Evolutionary conservation across 2,797 vertebrate genomes (phyloP), one percentile per base, ranked within the genome.

Genomic region (Dipus sagitta): DNA sequence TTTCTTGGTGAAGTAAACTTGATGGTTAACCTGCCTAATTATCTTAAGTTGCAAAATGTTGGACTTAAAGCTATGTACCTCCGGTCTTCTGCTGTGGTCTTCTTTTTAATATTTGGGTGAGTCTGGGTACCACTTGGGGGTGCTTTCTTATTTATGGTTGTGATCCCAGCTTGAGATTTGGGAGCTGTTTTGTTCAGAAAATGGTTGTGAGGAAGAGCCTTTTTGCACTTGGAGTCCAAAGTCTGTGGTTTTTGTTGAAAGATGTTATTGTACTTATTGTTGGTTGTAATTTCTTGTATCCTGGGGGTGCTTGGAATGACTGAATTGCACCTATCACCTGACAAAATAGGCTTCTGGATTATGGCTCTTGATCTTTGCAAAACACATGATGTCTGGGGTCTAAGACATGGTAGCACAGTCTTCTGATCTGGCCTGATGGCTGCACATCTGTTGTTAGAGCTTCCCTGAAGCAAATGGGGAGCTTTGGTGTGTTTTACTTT

Each of bases 41-140:
- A 94, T 83, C 67, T 89, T 65, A 91, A 94, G 64, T 4, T 64
- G 30, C 21, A 82, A 58, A 52, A 74, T 54, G 60, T 0, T 1
- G 26, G 32, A 92, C 75, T 52, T 81, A 87, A 81, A 87, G 86
- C 47, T 67, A 96, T 94, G 95, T 97, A 98, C 98, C 88, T 98
- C 11, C 98, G 97, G 58, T 98, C 97, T 0, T 91, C 93, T 24
- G 77, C 75, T 0, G 94, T 9, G 0, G 88, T 60, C 64, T 94
- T 96, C 52, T 7, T 92, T 96, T 87, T 96, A 62, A 88, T 82
- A 32, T 93, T 3, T 0, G 83, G 24, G 38, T 92, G 60, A 0
- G 88, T 86, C 4, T 80, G 88, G 2, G 62, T 67, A 18, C n/a
- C 28, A 75, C 34, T 78, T 0, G 74, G 2, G 32, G 24, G 7